phyloP scores from a whole-genome alignment of 2,113 vertebrate species.

The Sturnira hondurensis region DNA sequence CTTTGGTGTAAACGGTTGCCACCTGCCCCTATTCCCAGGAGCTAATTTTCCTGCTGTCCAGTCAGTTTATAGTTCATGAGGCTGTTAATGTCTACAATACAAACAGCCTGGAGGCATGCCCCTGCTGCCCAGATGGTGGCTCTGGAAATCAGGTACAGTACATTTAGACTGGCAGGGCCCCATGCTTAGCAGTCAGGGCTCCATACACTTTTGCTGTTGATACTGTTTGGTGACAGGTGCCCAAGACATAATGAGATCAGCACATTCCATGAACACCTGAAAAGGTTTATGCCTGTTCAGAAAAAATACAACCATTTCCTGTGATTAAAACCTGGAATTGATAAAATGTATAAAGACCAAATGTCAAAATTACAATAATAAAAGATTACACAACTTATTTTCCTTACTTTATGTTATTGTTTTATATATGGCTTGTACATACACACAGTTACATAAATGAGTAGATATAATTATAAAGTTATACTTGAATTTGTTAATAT shows the following conservation, averaged over 20 bases:
- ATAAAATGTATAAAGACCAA: not conserved
- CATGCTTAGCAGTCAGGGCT: not conserved
- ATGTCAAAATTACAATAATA: conserved; percentile 29
- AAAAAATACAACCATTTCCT: not conserved
- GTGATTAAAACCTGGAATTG: not conserved
- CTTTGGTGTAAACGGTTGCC: conserved; percentile 38
- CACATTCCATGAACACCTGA: not conserved
- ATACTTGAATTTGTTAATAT: not conserved
- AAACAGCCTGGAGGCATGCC: conserved; percentile 38
- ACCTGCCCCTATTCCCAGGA: conserved; percentile 56
- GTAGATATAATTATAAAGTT: not conserved
- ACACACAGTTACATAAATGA: not conserved
- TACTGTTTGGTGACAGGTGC: conserved; percentile 31
- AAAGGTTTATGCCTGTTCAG: not conserved
- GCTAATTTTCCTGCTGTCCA: conserved; percentile 32
- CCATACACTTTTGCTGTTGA: not conserved
- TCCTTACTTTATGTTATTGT: not conserved
- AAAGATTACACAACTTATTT: not conserved
- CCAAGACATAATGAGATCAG: conserved; percentile 51
- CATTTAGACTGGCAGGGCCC: conserved; percentile 27
- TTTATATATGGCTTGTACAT: not conserved
- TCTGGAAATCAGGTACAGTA: conserved; percentile 35
- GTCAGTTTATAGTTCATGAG: conserved; percentile 45
- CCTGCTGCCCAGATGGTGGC: conserved; percentile 52
- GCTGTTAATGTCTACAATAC: conserved; percentile 8